These are phyloP conservation scores for Entomyzon cyanotis DNA, from an alignment of 2,113 vertebrate genomes.

Conservation along the genomic window DNA sequence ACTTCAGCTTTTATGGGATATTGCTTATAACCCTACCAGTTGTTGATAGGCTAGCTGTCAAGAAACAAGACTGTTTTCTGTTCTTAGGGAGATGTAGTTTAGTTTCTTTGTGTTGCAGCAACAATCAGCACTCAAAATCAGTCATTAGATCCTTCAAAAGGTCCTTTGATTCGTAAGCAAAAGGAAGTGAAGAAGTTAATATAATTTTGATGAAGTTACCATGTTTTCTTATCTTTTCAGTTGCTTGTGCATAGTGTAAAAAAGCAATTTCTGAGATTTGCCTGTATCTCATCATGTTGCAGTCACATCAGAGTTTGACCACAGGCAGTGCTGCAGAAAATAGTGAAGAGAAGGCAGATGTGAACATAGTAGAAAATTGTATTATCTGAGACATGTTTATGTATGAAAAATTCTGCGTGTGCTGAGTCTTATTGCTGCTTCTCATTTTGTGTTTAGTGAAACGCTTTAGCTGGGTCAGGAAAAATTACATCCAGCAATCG, in stretches of 20 bases:
- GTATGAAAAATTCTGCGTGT: neutral
- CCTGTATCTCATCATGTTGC: neutral
- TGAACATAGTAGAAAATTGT: neutral
- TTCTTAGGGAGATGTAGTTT: neutral
- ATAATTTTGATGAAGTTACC: neutral
- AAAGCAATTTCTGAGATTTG: neutral
- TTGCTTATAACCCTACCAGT: neutral
- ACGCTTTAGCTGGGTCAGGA: neutral
- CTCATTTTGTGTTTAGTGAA: neutral
- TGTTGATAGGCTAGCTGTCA: neutral
- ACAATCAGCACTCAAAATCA: neutral
- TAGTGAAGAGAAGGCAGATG: neutral
- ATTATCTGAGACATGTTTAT: neutral
- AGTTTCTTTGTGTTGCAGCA: neutral
- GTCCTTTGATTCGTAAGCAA: neutral
- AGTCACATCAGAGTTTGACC: neutral
- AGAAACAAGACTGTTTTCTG: neutral
- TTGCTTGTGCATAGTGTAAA: neutral
- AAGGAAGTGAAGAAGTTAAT: neutral
- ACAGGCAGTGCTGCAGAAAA: neutral
- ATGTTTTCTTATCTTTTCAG: neutral
- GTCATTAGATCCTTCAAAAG: neutral
- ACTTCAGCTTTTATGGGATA: neutral
- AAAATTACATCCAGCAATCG: neutral
- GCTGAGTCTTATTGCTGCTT: neutral